Base-by-base conservation (phyloP, 1,140 invertebrate genomes). In the Nylanderia fulva region DNA sequence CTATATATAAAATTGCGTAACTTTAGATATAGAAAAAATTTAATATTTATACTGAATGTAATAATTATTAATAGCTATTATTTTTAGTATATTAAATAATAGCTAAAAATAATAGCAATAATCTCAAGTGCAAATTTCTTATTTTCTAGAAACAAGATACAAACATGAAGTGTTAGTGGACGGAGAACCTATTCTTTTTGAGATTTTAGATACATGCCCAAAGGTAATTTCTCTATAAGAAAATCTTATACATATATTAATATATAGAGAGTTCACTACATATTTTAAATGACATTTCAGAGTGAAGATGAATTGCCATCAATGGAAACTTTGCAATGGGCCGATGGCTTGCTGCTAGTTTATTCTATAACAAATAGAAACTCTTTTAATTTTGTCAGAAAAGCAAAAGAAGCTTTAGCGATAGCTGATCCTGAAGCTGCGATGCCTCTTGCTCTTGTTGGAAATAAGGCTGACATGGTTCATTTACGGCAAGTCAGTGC, bases 381-480 rank as follows among this genome's bases (percentile, higher is more conserved):
- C 63, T 98, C 98, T 24, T 98, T 99, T 93, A 97, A 98, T 92
- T 98, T 97, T 90, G 96, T 98, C 61, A 96, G 97, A 56, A 95
- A 97, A 83, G 96, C 97, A 7, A 96, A 98, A 95, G 95, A 97
- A 94, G 93, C 96, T 90, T 94, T 97, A 93, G 90, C 96, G n/a
- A 96, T 96, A 64, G 92, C 92, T 48, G 92, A 93, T 88, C 93
- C 93, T 9, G 95, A 97, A 90, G 96, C 96, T 9, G 96, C 97
- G 86, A 96, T 96, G 85, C 97, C 98, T 2, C 95, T 98, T 7
- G 96, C 97, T 6, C 95, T 98, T 3, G 97, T 98, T 21, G 98
- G 97, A 21, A 99, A 99, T 92, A 99, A 99, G 95, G 97, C 96
- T 8, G 98, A 99, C 91, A 98, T 99, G 96, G 97, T 98, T 42